Evolutionary conservation across 1,140 invertebrate species (phyloP).

Genomic region (Penaeus chinensis): DNA sequence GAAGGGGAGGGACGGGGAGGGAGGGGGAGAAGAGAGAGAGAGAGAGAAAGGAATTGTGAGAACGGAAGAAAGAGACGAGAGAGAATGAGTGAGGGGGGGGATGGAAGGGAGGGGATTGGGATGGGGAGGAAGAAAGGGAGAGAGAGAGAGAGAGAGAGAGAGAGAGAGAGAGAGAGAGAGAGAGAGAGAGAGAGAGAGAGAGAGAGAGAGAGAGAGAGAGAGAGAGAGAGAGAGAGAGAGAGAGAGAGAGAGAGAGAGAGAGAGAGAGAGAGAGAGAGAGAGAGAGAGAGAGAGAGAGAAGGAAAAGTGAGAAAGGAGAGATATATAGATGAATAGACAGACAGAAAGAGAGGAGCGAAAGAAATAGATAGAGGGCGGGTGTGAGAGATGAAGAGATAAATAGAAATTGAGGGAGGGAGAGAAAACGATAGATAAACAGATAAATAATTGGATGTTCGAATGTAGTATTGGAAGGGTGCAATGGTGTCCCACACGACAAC

Average conservation of each 20-base stretch:
- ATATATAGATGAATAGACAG: not conserved
- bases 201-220: not conserved
- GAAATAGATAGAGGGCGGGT: not conserved
- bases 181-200: not conserved
- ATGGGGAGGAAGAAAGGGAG: not conserved
- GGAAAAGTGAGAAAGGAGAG: not conserved
- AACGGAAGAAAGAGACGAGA: not conserved
- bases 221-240: not conserved
- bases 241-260: too few relatives aligned
- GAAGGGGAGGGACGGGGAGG: not conserved
- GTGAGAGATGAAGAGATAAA: not conserved
- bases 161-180: not conserved
- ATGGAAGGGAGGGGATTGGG: not conserved
- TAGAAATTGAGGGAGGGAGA: not conserved
- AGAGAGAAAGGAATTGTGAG: not conserved
- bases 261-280: not conserved
- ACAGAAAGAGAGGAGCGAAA: not conserved
- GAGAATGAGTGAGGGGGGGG: not conserved
- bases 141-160: not conserved
- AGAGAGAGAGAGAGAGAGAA: not conserved
- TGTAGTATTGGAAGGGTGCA: not conserved
- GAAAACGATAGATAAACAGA: not conserved
- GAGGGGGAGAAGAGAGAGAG: not conserved
- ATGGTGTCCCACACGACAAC: not conserved
- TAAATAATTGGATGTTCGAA: not conserved